Evolutionary conservation across 30 jellyfish, hydroid and myxozoan species (phyloP).

Genomic region (Aurelia aurita): DNA sequence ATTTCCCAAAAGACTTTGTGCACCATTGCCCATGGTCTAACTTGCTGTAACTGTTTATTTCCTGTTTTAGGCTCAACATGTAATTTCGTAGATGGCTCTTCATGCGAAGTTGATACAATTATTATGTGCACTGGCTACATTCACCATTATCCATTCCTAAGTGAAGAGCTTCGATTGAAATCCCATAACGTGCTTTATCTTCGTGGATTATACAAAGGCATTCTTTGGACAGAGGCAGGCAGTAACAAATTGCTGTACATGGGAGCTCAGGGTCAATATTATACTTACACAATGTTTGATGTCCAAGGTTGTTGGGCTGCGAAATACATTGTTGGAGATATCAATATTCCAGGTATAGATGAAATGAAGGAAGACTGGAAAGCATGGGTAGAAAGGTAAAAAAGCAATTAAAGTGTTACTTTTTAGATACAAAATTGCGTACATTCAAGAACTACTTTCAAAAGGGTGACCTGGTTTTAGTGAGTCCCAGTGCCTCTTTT

Average conservation of each 20-base stretch:
- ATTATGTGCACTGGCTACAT: slow-evolving; percentile 86
- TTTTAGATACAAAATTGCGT: too few relatives aligned
- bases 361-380: slow-evolving; percentile 9
- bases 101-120: slow-evolving; percentile 73
- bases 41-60: background rate
- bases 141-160: slow-evolving; percentile 71
- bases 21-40: too few relatives aligned
- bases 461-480: too few relatives aligned
- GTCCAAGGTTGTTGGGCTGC: slow-evolving; percentile 66
- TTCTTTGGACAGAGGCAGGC: slow-evolving; percentile 61
- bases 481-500: too few relatives aligned
- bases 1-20: too few relatives aligned
- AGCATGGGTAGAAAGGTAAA: slow-evolving; percentile 45
- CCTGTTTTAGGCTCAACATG: slow-evolving; percentile 38
- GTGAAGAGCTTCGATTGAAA: slow-evolving; percentile 54
- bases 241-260: slow-evolving; percentile 50
- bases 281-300: slow-evolving; percentile 87
- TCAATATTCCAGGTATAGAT: slow-evolving; percentile 30
- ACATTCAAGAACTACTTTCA: too few relatives aligned
- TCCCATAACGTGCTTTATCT: slow-evolving; percentile 62
- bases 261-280: slow-evolving; percentile 84
- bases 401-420: too few relatives aligned
- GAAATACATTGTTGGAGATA: slow-evolving; percentile 15
- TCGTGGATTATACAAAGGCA: slow-evolving; percentile 68
- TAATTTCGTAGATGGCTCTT: slow-evolving; percentile 64